These are phyloP conservation scores for Rhineura floridana DNA, from an alignment of 2,113 vertebrate genomes.

Conservation along the genomic window DNA sequence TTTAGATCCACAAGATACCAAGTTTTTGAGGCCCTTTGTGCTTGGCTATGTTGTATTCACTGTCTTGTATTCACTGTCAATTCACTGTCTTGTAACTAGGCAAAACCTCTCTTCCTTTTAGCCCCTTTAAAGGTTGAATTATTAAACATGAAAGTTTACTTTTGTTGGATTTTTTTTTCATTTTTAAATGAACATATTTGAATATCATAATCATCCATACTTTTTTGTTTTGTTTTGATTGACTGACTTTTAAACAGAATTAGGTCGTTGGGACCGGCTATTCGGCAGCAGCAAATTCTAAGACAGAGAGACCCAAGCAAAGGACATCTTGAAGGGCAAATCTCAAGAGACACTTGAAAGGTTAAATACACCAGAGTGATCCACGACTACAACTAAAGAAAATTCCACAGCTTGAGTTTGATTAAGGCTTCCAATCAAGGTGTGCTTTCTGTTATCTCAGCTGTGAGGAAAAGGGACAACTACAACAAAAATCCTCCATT, in stretches of 20 bases:
- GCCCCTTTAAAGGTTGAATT: not conserved
- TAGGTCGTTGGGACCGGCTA: not conserved
- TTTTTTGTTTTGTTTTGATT: slow-evolving; percentile 10
- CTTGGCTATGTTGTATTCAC: not conserved
- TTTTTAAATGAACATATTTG: slow-evolving; percentile 13
- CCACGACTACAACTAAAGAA: not conserved
- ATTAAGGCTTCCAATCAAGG: slow-evolving; percentile 52
- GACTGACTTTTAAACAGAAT: not conserved
- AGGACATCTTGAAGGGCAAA: slow-evolving; percentile 19
- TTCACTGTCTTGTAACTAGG: not conserved
- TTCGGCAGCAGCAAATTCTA: slow-evolving; percentile 4
- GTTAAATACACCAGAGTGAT: slow-evolving; percentile 19
- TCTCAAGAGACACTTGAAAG: slow-evolving; percentile 26
- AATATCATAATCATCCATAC: not conserved
- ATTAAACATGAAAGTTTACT: not conserved
- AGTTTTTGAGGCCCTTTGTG: not conserved
- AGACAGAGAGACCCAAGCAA: not conserved
- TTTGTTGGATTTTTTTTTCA: not conserved
- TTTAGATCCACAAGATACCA: not conserved
- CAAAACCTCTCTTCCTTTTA: slow-evolving; percentile 5
- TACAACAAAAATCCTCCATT: slow-evolving; percentile 28
- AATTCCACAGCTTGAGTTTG: not conserved
- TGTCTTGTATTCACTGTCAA: too few relatives aligned
- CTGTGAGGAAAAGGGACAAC: slow-evolving; percentile 50
- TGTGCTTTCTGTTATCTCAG: slow-evolving; percentile 31